phyloP scores from a whole-genome alignment of 2,888 invertebrate species.

The Diadromus collaris region DNA sequence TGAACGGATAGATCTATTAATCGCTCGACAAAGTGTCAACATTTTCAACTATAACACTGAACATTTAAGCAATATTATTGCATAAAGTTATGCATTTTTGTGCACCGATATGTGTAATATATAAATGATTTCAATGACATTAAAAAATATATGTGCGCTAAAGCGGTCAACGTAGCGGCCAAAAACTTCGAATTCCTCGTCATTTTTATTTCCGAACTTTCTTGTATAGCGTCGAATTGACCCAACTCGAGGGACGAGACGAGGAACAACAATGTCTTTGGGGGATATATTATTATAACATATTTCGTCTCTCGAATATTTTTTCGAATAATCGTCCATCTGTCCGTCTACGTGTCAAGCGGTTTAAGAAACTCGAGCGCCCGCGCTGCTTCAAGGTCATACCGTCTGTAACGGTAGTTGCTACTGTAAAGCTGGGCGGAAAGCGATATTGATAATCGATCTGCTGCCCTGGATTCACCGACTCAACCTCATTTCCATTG shows the following conservation, averaged over 20 bases:
- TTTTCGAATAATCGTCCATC: too few species aligned
- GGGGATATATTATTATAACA: not conserved
- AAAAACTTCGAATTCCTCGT: not conserved
- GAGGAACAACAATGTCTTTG: not conserved
- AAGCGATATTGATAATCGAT: slow-evolving; percentile 53
- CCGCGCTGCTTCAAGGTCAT: slow-evolving; percentile 7
- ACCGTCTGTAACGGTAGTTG: slow-evolving; percentile 6
- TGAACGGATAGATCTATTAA: too few species aligned
- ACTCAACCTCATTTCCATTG: slow-evolving; percentile 44
- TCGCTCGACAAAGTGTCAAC: too few species aligned
- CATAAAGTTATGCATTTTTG: too few species aligned
- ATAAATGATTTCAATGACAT: too few species aligned
- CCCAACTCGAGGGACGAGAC: not conserved
- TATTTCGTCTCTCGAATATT: not conserved
- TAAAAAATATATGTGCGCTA: too few species aligned
- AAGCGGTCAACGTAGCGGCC: not conserved
- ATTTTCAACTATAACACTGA: too few species aligned
- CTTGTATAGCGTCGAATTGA: too few species aligned
- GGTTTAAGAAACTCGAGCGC: slow-evolving; percentile 23
- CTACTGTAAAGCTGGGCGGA: slow-evolving; percentile 30
- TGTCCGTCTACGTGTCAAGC: slow-evolving; percentile 9
- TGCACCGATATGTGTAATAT: too few species aligned
- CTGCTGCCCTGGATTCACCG: slow-evolving; percentile 48
- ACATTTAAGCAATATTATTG: too few species aligned
- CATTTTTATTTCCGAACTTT: not conserved